These are phyloP conservation scores for Trachymyrmex cornetzi DNA, from an alignment of 1,140 invertebrate genomes.

Conservation along the genomic window DNA sequence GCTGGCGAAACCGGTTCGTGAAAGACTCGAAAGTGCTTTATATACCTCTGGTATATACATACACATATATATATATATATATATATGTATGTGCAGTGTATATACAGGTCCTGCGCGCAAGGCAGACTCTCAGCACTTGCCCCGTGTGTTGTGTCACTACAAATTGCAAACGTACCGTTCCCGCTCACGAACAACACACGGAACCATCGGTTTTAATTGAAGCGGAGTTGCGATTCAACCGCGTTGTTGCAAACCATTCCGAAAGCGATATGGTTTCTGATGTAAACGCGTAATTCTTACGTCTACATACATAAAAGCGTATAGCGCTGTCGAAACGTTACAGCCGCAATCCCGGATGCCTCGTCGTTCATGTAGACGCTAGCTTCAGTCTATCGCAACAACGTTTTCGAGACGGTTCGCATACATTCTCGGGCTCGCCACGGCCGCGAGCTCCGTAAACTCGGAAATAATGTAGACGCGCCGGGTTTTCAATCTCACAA, in stretches of 20 bases:
- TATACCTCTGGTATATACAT: background rate
- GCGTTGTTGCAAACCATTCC: background rate
- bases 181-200: too few species aligned
- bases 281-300: slow-evolving; percentile 14
- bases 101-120: background rate
- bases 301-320: background rate
- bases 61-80: too few species aligned
- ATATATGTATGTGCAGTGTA: background rate
- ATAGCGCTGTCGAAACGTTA: background rate
- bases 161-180: slow-evolving; percentile 49
- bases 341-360: background rate
- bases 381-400: too few species aligned
- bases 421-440: background rate
- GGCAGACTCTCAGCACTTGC: slow-evolving; percentile 33
- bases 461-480: slow-evolving; percentile 61
- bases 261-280: background rate
- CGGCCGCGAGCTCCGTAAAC: slow-evolving; percentile 45
- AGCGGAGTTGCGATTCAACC: background rate
- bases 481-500: slow-evolving; percentile 56
- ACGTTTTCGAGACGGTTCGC: slow-evolving; percentile 1
- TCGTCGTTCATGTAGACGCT: background rate
- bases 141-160: slow-evolving; percentile 36
- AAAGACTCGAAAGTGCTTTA: slow-evolving; percentile 42
- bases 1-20: slow-evolving; percentile 26
- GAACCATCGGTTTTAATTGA: slow-evolving; percentile 51